Percentiles rank a stretch among this genome's conserved stretches.
These are phyloP conservation scores for Eupithecia insigniata DNA, from an alignment of 2,888 invertebrate genomes.

Conservation along the genomic window DNA sequence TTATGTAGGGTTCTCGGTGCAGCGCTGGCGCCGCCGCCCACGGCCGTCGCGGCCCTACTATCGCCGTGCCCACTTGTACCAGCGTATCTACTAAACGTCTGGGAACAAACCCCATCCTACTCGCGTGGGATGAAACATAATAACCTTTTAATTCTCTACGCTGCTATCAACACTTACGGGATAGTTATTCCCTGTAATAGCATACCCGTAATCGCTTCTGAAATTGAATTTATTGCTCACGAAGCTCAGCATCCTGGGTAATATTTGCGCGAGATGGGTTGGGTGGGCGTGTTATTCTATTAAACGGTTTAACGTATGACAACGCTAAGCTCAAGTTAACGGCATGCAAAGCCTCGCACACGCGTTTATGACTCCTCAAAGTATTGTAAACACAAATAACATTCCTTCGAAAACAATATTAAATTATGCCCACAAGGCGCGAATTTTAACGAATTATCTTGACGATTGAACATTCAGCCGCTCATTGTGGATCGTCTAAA, in stretches of 20 bases:
- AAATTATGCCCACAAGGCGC: constrained; percentile 52
- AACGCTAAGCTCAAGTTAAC: constrained; percentile 50
- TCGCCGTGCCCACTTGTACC: constrained; percentile 56
- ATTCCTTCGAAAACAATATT: constrained; percentile 52
- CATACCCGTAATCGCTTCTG: constrained; percentile 62
- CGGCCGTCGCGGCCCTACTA: constrained; percentile 56
- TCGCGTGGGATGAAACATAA: constrained; percentile 74
- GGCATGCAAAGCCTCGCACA: constrained; percentile 41
- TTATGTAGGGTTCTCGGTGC: constrained; percentile 55
- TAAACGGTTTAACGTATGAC: constrained; percentile 52
- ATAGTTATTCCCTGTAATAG: constrained; percentile 62
- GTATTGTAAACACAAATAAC: constrained; percentile 38
- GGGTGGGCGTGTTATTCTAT: constrained; percentile 50
- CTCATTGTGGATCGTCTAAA: constrained; percentile 70
- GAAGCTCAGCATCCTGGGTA: constrained; percentile 39
- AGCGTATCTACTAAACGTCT: constrained; percentile 56
- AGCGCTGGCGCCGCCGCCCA: constrained; percentile 64
- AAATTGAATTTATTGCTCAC: constrained; percentile 52
- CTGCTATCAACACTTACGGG: constrained; percentile 66
- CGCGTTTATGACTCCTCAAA: constrained; percentile 45
- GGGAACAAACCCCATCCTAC: constrained; percentile 55
- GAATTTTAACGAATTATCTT: constrained; percentile 58
- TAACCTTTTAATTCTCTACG: constrained; percentile 80
- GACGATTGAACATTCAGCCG: constrained; percentile 71
- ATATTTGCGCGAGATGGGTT: constrained; percentile 47